A percentile compares a stretch with the other conserved stretches of the same genome.
phyloP scores from a whole-genome alignment of 92 coral and sea anemone genomes.

The Palythoa heliodiscus region DNA sequence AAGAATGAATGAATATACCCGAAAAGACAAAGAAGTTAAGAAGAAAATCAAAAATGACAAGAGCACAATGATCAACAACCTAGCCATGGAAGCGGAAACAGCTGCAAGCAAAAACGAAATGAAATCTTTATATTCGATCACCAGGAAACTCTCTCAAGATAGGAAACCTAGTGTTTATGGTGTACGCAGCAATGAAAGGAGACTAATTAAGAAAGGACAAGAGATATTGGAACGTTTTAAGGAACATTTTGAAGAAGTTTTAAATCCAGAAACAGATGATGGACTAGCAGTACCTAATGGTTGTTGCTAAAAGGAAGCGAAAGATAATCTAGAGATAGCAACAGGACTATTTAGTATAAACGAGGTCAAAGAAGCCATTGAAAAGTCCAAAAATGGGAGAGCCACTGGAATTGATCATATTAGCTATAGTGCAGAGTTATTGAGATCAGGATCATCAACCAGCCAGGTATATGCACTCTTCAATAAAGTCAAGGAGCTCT shows the following conservation, averaged over 20 bases:
- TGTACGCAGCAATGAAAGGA: background rate
- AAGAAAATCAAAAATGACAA: background rate
- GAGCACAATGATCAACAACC: background rate
- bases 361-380: background rate
- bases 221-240: background rate
- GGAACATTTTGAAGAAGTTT: background rate
- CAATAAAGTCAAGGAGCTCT: background rate
- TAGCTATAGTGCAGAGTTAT: background rate
- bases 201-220: background rate
- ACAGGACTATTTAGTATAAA: background rate
- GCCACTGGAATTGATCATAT: background rate
- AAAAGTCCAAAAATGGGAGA: background rate
- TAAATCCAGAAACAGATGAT: background rate
- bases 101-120: constrained; percentile 1
- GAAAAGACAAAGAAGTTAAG: background rate
- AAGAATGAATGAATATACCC: background rate
- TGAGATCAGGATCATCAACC: background rate
- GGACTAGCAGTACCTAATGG: background rate
- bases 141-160: background rate
- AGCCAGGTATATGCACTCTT: background rate
- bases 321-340: background rate
- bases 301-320: background rate
- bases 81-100: background rate
- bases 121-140: background rate
- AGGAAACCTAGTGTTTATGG: background rate